A percentile compares a stretch with the other conserved stretches of the same genome.
phyloP scores from a whole-genome alignment of 2,888 invertebrate genomes.

The Megaustenia siamemsis region DNA sequence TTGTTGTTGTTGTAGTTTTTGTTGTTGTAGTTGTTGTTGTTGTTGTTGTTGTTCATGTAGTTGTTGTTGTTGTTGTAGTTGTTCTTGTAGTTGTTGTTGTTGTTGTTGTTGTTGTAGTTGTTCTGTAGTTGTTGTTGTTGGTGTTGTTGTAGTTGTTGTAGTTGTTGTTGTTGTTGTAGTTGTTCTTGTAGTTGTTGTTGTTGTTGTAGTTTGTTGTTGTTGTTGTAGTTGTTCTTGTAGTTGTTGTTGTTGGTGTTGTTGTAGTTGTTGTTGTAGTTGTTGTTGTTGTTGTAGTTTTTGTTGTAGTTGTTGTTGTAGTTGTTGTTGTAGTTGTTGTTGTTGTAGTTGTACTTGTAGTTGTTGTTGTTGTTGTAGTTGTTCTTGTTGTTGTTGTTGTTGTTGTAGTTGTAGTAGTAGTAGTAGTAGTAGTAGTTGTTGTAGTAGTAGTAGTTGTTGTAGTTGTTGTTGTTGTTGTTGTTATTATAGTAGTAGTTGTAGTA shows the following conservation, averaged over 20 bases:
- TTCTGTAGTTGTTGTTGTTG: slow-evolving; percentile 12
- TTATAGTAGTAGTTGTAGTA: neutral
- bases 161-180: slow-evolving; percentile 47
- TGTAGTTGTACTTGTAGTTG: no score
- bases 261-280: slow-evolving; percentile 43
- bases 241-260: slow-evolving; percentile 38
- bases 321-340: no score
- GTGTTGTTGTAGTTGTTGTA: slow-evolving; percentile 44
- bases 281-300: neutral
- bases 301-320: neutral
- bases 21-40: neutral
- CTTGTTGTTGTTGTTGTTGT: no score
- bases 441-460: neutral
- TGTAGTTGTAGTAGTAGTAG: no score
- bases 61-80: slow-evolving; percentile 5
- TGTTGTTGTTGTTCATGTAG: neutral
- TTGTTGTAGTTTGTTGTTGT: slow-evolving; percentile 49
- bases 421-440: neutral
- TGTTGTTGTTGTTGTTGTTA: neutral
- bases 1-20: slow-evolving; percentile 16
- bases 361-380: neutral
- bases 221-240: slow-evolving; percentile 45
- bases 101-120: slow-evolving; percentile 5
- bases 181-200: slow-evolving; percentile 44
- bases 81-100: neutral